A percentile compares a stretch with the other conserved stretches of the same genome.
These are phyloP conservation scores for Hyperopisus bebe DNA, from an alignment of 2,113 vertebrate species.

Conservation along the genomic window DNA sequence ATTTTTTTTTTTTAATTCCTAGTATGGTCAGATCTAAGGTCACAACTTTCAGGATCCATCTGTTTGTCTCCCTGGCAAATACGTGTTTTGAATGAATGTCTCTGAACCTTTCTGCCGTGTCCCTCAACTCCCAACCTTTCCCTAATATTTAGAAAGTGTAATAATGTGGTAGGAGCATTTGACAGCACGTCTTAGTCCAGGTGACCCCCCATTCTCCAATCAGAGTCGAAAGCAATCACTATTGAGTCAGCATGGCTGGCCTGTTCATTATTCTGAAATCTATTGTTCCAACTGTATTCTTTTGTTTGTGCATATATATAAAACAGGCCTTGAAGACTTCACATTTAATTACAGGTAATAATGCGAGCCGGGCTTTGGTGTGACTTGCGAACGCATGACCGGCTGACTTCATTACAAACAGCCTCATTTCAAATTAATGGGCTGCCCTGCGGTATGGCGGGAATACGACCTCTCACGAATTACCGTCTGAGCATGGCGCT, in stretches of 20 bases:
- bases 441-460: conserved; percentile 3
- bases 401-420: conserved; percentile 20
- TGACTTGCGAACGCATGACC: conserved; percentile 2
- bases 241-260: neutral
- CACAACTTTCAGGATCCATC: neutral
- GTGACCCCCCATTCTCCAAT: neutral
- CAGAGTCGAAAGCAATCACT: neutral
- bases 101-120: neutral
- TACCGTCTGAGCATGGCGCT: neutral
- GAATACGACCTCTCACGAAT: conserved; percentile 6
- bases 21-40: neutral
- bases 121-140: neutral
- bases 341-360: conserved; percentile 21
- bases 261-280: neutral
- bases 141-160: neutral
- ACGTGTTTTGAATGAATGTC: neutral
- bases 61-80: neutral
- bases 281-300: neutral
- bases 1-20: neutral
- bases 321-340: conserved; percentile 2
- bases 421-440: conserved; percentile 18
- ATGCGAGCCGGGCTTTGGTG: neutral
- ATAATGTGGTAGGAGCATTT: neutral
- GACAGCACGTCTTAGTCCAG: neutral
- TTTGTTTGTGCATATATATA: neutral